Percentiles rank a stretch among this genome's conserved stretches.
Conservation (phyloP, 2,797 vertebrate genomes). For the Cottoperca gobio region DNA sequence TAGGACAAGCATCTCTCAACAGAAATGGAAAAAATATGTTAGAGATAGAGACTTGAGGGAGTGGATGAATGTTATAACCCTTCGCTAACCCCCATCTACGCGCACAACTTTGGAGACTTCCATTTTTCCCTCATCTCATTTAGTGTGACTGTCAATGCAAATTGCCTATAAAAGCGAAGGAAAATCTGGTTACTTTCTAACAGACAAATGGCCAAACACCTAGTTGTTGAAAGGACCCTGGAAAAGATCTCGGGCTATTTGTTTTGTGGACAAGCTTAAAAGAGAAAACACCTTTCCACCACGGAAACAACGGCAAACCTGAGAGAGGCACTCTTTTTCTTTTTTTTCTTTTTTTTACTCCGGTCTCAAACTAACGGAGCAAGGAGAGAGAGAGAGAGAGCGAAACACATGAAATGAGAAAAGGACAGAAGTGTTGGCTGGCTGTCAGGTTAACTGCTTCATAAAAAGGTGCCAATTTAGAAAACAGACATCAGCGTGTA, state of each 20-base stretch:
- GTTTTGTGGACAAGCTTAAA: constrained; percentile 39
- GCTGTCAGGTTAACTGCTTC: constrained; percentile 70
- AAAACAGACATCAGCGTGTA: constrained; percentile 52
- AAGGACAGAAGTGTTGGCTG: constrained; percentile 62
- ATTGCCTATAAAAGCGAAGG: constrained; percentile 64
- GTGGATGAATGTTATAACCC: constrained; percentile 74
- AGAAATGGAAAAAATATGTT: constrained; percentile 63
- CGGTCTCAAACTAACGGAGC: constrained; percentile 12
- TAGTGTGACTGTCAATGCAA: constrained; percentile 55
- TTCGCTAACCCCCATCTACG: constrained; percentile 70
- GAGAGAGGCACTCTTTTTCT: constrained; percentile 14
- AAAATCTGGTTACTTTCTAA: constrained; percentile 61
- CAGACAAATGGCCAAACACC: constrained; percentile 63
- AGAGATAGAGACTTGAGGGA: constrained; percentile 61
- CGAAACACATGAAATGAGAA: constrained; percentile 64
- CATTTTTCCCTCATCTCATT: constrained; percentile 58
- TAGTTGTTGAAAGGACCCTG: constrained; percentile 39
- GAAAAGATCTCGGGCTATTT: constrained; percentile 42
- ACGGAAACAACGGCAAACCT: constrained; percentile 40
- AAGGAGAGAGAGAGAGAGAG: constrained; percentile 24
- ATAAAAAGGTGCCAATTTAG: constrained; percentile 69
- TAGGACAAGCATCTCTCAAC: constrained; percentile 84
- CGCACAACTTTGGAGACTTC: constrained; percentile 45
- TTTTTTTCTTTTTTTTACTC: constrained; percentile 2
- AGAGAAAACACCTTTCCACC: constrained; percentile 35